Base-by-base conservation (phyloP, 2,797 vertebrate genomes). In the Brachymystax lenok region DNA sequence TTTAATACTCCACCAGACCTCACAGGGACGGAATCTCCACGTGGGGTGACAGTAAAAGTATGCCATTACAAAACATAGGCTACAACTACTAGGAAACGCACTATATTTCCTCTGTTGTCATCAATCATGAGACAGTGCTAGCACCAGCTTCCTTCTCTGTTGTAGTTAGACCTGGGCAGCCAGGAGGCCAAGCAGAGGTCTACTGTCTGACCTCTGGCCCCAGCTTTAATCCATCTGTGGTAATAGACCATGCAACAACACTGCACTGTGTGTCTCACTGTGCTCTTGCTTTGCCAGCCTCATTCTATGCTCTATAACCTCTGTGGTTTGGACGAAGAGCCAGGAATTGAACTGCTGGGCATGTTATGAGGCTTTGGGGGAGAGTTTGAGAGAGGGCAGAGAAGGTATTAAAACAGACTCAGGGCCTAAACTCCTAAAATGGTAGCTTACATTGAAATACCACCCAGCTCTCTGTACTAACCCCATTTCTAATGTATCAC, bases 381-480 rank as follows among this genome's bases (percentile, higher is more conserved):
- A 92, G 87, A 94, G 93, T 94, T 94, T 91, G 92, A 87, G 85
- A 90, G 90, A 93, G 91, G 90, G 92, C 27, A 82, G 92, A 86
- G 87, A 89, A 92, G 95, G 93, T 87, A 92, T 92, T 91, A 88
- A 84, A 6, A 59, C 87, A 91, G 90, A 85, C 91, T 84, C 77
- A 56, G 63, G 79, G 90, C 61, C 87, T 88, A 93, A 88, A 90
- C 54, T 94, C 91, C 92, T 93, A 92, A 94, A 93, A 94, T 92
- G 88, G 89, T 93, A 92, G 86, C 84, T 90, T 91, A 87, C 85
- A 82, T 79, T 80, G 84, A 88, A 86, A 88, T 88, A 90, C 81
- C 79, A 78, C 88, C 90, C 88, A 87, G 80, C 67, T 74, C 82
- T 40, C 72, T 54, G 24, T 59, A 80, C 1, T 75, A 64, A 74